Evolutionary conservation across 2,888 invertebrate genomes (phyloP), one percentile per base, ranked within the genome.

Genomic region (Hydriomena furcata): DNA sequence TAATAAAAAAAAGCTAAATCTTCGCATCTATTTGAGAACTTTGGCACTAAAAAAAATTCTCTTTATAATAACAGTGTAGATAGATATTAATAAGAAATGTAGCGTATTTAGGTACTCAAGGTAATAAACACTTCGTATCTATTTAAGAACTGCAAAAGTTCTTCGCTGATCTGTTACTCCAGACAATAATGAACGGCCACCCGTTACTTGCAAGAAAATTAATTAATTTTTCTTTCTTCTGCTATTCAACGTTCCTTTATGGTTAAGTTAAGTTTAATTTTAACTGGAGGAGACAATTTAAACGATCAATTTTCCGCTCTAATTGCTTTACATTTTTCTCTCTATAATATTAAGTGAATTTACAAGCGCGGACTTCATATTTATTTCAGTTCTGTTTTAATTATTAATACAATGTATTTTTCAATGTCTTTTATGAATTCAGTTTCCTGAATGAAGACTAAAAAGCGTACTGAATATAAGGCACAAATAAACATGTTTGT

Each of bases 141-240:
- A 47, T 42, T 8, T 6, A 8, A 36, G 13, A 32, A 34, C 35
- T 11, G 36, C 13, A 11, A 31, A 20, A 30, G 13, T 25, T 35
- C 45, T 34, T 52, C 38, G 21, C 11, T 21, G 6, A 3, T 10
- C 35, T 21, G 13, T 23, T n/a, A 36, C n/a, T 28, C 30, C 37
- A 13, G 48, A 52, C 38, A 42, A 44, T 54, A 54, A 58, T 49
- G 46, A 46, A 58, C 49, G 46, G 41, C 48, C 45, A 49, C 37
- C 45, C 50, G 53, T 56, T 51, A 52, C 53, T 58, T 42, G 46
- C 48, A 41, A 49, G 52, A 50, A 58, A 49, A 55, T 55, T 55
- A 58, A 54, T 58, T 58, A 58, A 58, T 53, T 49, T 52, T 58
- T 58, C 49, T 58, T 53, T 54, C 51, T 53, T 13, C 32, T 28